Base-by-base conservation (phyloP, 2,797 vertebrate species). In the Podarcis lilfordi region DNA sequence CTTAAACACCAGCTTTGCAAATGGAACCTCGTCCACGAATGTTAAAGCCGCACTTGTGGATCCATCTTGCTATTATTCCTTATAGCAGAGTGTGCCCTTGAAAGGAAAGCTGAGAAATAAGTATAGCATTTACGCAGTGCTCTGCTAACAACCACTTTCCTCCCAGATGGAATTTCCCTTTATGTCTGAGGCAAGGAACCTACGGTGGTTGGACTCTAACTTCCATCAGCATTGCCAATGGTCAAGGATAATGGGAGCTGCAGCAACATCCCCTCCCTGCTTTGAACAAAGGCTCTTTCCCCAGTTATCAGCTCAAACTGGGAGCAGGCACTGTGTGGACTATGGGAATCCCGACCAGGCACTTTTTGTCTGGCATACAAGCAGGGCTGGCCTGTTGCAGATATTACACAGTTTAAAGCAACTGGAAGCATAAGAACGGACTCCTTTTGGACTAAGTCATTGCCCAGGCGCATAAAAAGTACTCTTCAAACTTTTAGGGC, bases 1-100 rank as follows among this genome's bases (percentile, higher is more conserved):
- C 91, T 90, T 78, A 94, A 92, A 91, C 93, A 72, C 91, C 91
- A 92, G 77, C 82, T 94, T 86, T 88, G 0, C 2, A 88, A 90
- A 77, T 86, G 92, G 93, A 92, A 89, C 66, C 59, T 82, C 45
- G 80, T 92, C 94, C 94, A 94, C 0, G 6, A 91, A 89, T 76
- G 89, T 87, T 91, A 92, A 92, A 92, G 17, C 9, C 87, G 89
- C 29, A 80, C 86, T 91, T 92, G 61, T 86, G 89, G 91, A 84
- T 66, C 87, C 75, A 61, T 87, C 84, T 91, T 91, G 84, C 82
- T 85, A 86, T 81, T 50, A 8, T 85, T 88, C 83, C 0, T 87
- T 89, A 59, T 88, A 84, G 79, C 72, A 76, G 32, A 83, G 76
- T 66, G 15, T 2, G 80, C 61, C 85, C 81, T 80, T 84, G 78